These are phyloP conservation scores for Polia nebulosa DNA, from an alignment of 2,888 invertebrate species.

Conservation along the genomic window DNA sequence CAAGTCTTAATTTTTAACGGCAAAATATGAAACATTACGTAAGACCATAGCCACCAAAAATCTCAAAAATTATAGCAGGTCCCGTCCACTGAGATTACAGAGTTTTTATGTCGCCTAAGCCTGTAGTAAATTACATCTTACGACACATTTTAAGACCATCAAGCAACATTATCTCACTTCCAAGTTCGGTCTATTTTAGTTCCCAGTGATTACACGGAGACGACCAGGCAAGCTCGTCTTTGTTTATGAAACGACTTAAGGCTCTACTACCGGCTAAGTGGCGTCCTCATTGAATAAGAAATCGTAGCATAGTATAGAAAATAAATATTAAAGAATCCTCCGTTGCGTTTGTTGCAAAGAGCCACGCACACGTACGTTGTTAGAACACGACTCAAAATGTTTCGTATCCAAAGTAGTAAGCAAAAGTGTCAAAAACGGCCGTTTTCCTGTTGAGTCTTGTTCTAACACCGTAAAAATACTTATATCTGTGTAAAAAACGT, in stretches of 20 bases:
- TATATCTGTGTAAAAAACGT: too few relatives aligned
- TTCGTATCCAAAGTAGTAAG: too few relatives aligned
- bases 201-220: conserved; percentile 9
- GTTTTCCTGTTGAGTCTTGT: too few relatives aligned
- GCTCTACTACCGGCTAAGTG: too few relatives aligned
- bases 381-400: too few relatives aligned
- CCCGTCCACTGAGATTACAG: conserved; percentile 33
- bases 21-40: conserved; percentile 13
- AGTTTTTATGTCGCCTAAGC: conserved; percentile 41
- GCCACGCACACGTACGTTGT: too few relatives aligned
- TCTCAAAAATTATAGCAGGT: conserved; percentile 33
- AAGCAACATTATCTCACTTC: conserved; percentile 34
- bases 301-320: too few relatives aligned
- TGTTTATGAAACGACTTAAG: conserved; percentile 46
- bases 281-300: too few relatives aligned
- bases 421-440: too few relatives aligned
- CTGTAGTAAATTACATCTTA: conserved; percentile 43
- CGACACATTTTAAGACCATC: conserved; percentile 35
- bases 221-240: conserved; percentile 14
- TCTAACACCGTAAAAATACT: too few relatives aligned
- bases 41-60: background rate
- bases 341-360: too few relatives aligned
- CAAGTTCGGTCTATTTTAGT: conserved; percentile 42
- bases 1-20: background rate
- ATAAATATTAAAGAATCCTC: too few relatives aligned